These are phyloP conservation scores for Theristicus caerulescens DNA, from an alignment of 2,113 vertebrate genomes.

Conservation along the genomic window DNA sequence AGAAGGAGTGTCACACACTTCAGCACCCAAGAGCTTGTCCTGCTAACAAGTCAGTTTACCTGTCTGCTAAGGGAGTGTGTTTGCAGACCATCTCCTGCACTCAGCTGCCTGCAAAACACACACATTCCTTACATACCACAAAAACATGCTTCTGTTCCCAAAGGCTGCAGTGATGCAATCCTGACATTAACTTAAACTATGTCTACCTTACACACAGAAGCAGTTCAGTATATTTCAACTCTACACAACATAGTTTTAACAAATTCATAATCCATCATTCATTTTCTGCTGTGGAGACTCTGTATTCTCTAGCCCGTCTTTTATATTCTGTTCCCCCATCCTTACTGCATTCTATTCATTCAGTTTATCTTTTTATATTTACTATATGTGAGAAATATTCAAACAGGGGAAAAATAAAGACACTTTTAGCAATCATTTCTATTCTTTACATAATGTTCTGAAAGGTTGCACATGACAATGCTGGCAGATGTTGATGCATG, in stretches of 20 bases:
- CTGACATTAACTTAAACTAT: background rate
- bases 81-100: background rate
- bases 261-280: background rate
- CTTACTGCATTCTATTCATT: background rate
- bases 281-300: background rate
- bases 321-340: background rate
- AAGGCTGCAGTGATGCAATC: background rate
- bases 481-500: conserved; percentile 37
- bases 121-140: background rate
- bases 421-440: conserved; percentile 31
- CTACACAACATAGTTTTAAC: background rate
- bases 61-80: background rate
- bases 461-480: conserved; percentile 38
- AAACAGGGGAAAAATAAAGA: conserved; percentile 43
- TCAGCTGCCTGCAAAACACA: background rate
- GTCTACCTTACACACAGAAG: background rate
- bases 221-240: background rate
- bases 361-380: conserved; percentile 30
- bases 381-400: conserved; percentile 18
- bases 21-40: background rate
- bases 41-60: background rate
- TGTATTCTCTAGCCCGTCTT: background rate
- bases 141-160: background rate
- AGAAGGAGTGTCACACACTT: background rate
- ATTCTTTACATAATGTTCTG: conserved; percentile 49